Percentiles rank a stretch among this genome's conserved stretches.
Conservation (phyloP, 2,113 vertebrate genomes). For the Gallinago jamesoni region DNA sequence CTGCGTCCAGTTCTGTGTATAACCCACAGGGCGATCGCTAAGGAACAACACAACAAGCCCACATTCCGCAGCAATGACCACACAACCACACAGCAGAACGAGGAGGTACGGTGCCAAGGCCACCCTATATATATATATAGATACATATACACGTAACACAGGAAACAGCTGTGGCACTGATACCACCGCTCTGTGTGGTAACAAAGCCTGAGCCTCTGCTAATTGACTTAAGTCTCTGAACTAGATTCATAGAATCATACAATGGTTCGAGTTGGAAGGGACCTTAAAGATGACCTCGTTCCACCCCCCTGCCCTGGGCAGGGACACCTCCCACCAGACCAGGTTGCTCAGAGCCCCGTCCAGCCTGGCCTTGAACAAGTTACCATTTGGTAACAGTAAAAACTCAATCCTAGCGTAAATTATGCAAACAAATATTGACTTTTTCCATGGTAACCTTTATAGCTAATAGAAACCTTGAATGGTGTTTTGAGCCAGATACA, state of each 20-base stretch:
- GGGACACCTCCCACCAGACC: not conserved
- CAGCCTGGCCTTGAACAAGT: not conserved
- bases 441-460: not conserved
- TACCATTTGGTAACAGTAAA: not conserved
- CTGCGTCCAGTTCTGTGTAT: no score
- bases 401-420: not conserved
- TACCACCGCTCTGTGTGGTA: not conserved
- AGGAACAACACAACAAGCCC: not conserved
- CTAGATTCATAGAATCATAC: not conserved
- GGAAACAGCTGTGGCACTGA: not conserved
- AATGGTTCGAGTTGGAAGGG: not conserved
- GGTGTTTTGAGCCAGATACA: not conserved
- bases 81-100: not conserved
- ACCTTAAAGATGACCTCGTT: not conserved
- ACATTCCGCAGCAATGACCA: not conserved
- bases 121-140: not conserved
- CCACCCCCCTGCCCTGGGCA: not conserved
- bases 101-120: not conserved
- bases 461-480: not conserved
- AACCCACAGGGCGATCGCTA: not conserved
- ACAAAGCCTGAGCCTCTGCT: not conserved
- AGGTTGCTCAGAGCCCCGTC: not conserved
- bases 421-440: not conserved
- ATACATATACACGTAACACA: not conserved
- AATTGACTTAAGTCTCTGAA: not conserved